These are phyloP conservation scores for Cossypha heuglini DNA, from an alignment of 2,797 vertebrate genomes.

Conservation along the genomic window DNA sequence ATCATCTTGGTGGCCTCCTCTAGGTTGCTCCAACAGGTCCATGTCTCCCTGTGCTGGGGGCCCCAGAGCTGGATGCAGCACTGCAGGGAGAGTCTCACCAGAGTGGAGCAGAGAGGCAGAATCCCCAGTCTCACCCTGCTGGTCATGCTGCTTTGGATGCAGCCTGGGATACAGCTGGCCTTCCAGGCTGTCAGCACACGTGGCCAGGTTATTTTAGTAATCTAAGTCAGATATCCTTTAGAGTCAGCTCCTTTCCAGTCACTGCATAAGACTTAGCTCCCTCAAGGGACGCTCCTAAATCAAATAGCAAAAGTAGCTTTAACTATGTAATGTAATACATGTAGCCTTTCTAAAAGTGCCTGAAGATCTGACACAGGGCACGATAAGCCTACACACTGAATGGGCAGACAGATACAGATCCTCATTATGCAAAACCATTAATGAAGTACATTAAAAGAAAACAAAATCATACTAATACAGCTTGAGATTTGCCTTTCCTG, in stretches of 20 bases:
- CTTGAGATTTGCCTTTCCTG: not conserved
- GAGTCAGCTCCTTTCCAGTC: not conserved
- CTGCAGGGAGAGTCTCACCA: not conserved
- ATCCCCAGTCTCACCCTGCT: not conserved
- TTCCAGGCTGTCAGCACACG: fast-evolving
- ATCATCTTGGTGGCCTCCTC: not conserved
- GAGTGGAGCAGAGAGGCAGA: not conserved
- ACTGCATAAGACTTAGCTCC: not conserved
- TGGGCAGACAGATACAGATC: not conserved
- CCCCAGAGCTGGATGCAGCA: not conserved
- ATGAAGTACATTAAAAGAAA: not conserved
- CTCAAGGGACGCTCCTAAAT: not conserved
- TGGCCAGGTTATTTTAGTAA: not conserved
- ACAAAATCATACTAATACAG: not conserved
- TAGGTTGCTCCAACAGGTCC: not conserved
- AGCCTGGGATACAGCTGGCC: not conserved
- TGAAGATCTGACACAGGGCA: not conserved
- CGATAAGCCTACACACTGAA: not conserved
- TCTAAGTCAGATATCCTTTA: not conserved
- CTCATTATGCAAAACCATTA: not conserved
- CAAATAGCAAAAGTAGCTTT: not conserved
- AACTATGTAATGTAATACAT: not conserved
- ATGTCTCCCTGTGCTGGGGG: no score
- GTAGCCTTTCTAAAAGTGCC: not conserved
- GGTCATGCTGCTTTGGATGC: fast-evolving